Percentiles rank a stretch among this genome's conserved stretches.
Evolutionary conservation across 1,140 invertebrate genomes (phyloP).

Genomic region (Diorhabda elongata): DNA sequence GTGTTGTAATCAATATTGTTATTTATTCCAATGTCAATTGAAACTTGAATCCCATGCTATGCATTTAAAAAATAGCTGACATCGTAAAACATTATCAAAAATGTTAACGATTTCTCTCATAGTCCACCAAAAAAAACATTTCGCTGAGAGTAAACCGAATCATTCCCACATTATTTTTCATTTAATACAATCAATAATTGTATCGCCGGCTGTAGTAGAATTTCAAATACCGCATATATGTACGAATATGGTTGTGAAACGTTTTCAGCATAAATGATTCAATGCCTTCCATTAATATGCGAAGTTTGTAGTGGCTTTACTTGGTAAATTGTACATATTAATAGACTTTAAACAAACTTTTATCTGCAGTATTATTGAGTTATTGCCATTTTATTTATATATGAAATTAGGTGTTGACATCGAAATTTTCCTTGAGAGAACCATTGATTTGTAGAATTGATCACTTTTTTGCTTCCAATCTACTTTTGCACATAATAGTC

Average conservation of each 20-base stretch:
- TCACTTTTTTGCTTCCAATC: too few species aligned
- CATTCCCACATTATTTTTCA: constrained; percentile 2
- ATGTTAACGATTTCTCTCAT: not conserved
- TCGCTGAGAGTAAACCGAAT: not conserved
- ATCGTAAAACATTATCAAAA: not conserved
- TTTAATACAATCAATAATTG: constrained; percentile 1
- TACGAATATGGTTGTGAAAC: constrained; percentile 24
- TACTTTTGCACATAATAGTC: too few species aligned
- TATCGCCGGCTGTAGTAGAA: constrained; percentile 11
- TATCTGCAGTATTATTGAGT: constrained; percentile 8
- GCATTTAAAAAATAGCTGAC: too few species aligned
- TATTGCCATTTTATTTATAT: constrained; percentile 11
- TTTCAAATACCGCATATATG: constrained; percentile 20
- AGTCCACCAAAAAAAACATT: not conserved
- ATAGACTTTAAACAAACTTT: constrained; percentile 19
- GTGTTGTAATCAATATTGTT: too few species aligned
- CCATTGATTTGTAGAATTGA: too few species aligned
- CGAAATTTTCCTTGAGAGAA: not conserved
- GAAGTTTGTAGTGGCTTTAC: constrained; percentile 20
- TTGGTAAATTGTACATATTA: constrained; percentile 29
- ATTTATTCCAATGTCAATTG: too few species aligned
- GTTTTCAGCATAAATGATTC: constrained; percentile 20
- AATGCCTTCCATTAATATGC: constrained; percentile 26
- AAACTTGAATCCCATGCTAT: too few species aligned
- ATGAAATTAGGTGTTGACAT: not conserved